These are phyloP conservation scores for Stictonetta naevosa DNA, from an alignment of 2,113 vertebrate genomes.

Conservation along the genomic window DNA sequence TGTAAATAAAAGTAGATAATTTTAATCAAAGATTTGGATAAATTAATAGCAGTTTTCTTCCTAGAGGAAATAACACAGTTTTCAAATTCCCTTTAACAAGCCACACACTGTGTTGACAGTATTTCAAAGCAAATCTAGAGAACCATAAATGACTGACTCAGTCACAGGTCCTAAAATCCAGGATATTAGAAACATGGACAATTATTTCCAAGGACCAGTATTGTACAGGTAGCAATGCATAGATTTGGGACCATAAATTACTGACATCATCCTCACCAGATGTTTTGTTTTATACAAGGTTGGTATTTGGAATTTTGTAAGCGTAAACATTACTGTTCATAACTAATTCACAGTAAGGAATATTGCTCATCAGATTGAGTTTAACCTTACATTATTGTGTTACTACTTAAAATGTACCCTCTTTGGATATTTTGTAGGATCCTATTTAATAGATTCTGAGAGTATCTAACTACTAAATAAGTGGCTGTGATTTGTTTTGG, in stretches of 20 bases:
- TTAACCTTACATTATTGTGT: background rate
- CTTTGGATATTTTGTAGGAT: background rate
- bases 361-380: background rate
- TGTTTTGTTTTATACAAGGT: background rate
- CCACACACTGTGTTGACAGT: background rate
- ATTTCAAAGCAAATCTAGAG: background rate
- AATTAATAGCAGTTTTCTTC: background rate
- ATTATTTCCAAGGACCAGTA: background rate
- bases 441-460: background rate
- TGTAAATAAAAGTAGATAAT: background rate
- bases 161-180: fast-evolving
- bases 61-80: background rate
- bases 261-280: background rate
- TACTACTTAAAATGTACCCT: background rate
- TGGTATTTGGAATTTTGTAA: background rate
- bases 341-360: background rate
- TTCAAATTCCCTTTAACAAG: background rate
- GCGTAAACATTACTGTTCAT: background rate
- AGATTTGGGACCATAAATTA: background rate
- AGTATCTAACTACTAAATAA: background rate
- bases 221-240: background rate
- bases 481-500: background rate
- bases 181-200: background rate
- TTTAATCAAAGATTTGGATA: background rate
- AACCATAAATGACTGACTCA: background rate